phyloP scores from a whole-genome alignment of 1,140 invertebrate genomes.

The Leucophenga varia region DNA sequence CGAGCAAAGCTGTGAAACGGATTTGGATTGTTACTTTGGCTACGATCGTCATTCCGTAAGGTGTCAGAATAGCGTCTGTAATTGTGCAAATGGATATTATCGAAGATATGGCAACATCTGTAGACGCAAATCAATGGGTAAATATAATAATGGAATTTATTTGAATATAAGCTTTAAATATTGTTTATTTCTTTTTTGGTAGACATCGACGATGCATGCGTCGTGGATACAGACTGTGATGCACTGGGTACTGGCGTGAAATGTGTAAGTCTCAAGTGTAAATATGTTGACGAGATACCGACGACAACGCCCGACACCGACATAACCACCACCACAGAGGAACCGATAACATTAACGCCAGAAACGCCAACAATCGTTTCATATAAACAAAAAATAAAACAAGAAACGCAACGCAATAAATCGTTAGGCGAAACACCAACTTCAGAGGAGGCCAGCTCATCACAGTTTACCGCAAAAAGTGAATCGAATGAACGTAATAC shows the following conservation, averaged over 20 bases:
- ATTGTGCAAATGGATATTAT: conserved; percentile 55
- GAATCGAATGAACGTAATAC: no score
- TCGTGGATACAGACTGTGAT: conserved; percentile 51
- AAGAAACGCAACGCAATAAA: conserved; percentile 3
- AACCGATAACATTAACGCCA: conserved; percentile 2
- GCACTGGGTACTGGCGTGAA: conserved; percentile 35
- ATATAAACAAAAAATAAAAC: conserved; percentile 4
- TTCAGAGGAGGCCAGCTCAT: conserved; percentile 15
- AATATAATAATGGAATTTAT: no score
- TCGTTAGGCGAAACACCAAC: conserved; percentile 12
- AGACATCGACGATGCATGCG: conserved; percentile 53
- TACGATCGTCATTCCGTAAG: conserved; percentile 52
- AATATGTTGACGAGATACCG: conserved; percentile 28
- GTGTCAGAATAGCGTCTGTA: conserved; percentile 45
- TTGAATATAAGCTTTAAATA: no score
- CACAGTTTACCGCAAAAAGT: conserved; percentile 19
- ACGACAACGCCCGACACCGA: conserved; percentile 15
- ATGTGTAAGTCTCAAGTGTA: conserved; percentile 37
- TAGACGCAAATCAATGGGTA: conserved; percentile 55
- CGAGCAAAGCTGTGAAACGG: conserved; percentile 42
- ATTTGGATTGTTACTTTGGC: conserved; percentile 52
- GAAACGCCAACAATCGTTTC: conserved; percentile 11
- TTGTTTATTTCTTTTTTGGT: not conserved
- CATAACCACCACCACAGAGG: conserved; percentile 21
- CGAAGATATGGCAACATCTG: conserved; percentile 55